Conservation (phyloP, 2,113 vertebrate species). For the Clarias macrocephalus region DNA sequence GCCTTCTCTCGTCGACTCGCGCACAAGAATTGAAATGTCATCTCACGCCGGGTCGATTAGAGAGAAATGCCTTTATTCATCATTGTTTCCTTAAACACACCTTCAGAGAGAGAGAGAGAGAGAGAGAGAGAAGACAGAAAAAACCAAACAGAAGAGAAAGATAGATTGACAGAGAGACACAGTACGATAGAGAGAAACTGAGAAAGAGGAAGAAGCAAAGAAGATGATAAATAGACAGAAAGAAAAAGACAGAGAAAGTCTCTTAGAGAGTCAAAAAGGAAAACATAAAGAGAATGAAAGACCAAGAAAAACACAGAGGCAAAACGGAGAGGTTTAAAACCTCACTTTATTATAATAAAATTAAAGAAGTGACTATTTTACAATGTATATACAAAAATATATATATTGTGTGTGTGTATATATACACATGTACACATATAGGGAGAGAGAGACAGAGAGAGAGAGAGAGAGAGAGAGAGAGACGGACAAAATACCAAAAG, state of each 20-base stretch:
- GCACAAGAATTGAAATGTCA: slow-evolving; percentile 33
- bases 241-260: not conserved
- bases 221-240: not conserved
- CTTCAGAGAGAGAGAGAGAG: not conserved
- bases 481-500: not conserved
- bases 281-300: not conserved
- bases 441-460: not conserved
- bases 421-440: no score
- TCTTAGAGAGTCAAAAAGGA: not conserved
- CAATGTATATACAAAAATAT: no score
- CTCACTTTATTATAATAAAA: no score
- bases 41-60: slow-evolving; percentile 29
- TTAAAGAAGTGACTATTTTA: no score
- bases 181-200: no score
- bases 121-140: not conserved
- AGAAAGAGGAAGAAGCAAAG: not conserved
- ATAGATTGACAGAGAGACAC: not conserved
- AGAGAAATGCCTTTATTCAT: slow-evolving; percentile 26
- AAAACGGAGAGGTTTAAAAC: no score
- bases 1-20: not conserved
- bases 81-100: slow-evolving; percentile 20
- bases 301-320: not conserved
- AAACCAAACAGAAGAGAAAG: not conserved
- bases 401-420: no score
- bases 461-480: not conserved